Evolutionary conservation across 2,888 invertebrate species (phyloP).

Genomic region (Ditylenchus weischeri): DNA sequence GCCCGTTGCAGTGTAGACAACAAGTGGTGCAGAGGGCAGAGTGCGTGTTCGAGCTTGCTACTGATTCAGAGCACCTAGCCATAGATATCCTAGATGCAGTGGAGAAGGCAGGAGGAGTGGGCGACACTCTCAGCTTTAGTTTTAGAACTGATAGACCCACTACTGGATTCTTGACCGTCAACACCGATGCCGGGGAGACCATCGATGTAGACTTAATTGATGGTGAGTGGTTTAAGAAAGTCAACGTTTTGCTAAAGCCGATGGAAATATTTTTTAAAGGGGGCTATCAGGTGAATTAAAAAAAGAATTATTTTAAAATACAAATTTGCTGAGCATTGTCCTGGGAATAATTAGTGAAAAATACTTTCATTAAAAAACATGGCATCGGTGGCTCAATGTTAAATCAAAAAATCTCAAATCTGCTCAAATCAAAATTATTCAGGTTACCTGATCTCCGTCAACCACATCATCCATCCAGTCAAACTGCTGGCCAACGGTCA

Average conservation of each 20-base stretch:
- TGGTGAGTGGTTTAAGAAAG: slow-evolving; percentile 29
- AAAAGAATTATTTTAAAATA: too few species aligned
- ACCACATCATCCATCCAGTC: slow-evolving; percentile 39
- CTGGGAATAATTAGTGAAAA: too few species aligned
- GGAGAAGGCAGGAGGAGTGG: not conserved
- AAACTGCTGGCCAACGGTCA: slow-evolving; percentile 39
- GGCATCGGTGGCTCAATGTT: not conserved
- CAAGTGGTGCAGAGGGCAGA: slow-evolving; percentile 24
- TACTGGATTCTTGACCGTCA: slow-evolving; percentile 22
- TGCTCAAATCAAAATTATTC: slow-evolving; percentile 7
- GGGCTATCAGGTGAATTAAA: too few species aligned
- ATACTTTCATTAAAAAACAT: too few species aligned
- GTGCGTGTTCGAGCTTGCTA: slow-evolving; percentile 34
- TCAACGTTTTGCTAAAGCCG: too few species aligned
- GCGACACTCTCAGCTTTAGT: slow-evolving; percentile 24
- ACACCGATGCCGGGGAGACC: slow-evolving; percentile 4
- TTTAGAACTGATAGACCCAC: slow-evolving; percentile 37
- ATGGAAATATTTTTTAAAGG: too few species aligned
- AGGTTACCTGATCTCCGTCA: slow-evolving; percentile 37
- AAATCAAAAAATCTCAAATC: not conserved
- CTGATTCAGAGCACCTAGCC: slow-evolving; percentile 16
- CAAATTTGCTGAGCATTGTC: too few species aligned
- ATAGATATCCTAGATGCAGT: slow-evolving; percentile 1
- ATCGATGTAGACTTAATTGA: slow-evolving; percentile 34
- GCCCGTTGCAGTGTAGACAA: slow-evolving; percentile 27